phyloP scores from a whole-genome alignment of 2,888 invertebrate species.

The Clepsis dumicolana region DNA sequence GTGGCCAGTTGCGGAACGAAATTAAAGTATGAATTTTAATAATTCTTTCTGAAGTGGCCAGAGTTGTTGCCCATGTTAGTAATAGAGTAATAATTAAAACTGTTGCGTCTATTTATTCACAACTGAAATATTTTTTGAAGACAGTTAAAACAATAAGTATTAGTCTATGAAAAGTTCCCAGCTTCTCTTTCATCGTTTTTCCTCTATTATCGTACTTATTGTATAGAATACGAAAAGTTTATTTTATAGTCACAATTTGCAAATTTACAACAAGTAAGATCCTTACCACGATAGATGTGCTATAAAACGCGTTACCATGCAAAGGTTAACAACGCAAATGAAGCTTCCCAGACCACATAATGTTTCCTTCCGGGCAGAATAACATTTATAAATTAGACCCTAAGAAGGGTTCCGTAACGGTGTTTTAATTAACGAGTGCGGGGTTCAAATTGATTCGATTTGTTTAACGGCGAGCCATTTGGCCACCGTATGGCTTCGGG shows the following conservation, averaged over 20 bases:
- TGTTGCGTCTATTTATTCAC: too few relatives aligned
- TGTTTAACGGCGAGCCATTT: constrained; percentile 63
- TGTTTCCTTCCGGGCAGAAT: constrained; percentile 48
- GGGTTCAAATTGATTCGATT: constrained; percentile 66
- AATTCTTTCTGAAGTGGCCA: too few relatives aligned
- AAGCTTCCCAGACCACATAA: constrained; percentile 36
- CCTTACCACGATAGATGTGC: neutral
- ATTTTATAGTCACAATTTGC: neutral
- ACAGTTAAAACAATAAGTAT: too few relatives aligned
- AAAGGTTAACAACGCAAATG: constrained; percentile 39
- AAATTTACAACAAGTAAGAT: neutral
- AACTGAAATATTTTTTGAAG: too few relatives aligned
- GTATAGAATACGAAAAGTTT: neutral
- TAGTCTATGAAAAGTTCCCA: too few relatives aligned
- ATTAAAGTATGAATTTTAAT: too few relatives aligned
- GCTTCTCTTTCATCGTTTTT: too few relatives aligned
- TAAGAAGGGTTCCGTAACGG: constrained; percentile 52
- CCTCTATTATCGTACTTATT: too few relatives aligned
- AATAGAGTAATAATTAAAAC: too few relatives aligned
- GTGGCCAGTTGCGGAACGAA: too few relatives aligned
- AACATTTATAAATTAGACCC: constrained; percentile 60
- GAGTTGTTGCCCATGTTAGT: too few relatives aligned
- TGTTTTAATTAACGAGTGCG: constrained; percentile 66
- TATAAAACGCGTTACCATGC: constrained; percentile 18
- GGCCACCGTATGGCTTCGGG: constrained; percentile 50